Conservation (phyloP, 2,888 invertebrate species). For the Corbicula japonica region DNA sequence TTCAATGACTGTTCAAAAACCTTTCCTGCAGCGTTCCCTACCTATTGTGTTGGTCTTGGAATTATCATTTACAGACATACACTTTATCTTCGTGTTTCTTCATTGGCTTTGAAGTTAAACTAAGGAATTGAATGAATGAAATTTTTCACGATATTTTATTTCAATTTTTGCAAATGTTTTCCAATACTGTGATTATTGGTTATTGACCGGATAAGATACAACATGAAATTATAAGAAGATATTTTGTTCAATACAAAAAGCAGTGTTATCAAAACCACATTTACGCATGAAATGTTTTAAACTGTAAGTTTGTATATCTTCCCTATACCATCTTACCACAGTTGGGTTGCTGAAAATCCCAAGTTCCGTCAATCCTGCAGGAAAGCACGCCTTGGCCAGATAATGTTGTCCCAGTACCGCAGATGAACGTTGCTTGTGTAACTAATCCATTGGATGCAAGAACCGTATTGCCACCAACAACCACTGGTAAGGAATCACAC, state of each 20-base stretch:
- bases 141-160: too few relatives aligned
- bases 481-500: constrained; percentile 20
- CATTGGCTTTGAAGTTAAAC: too few relatives aligned
- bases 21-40: too few relatives aligned
- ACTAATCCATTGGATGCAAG: constrained; percentile 30
- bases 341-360: constrained; percentile 50
- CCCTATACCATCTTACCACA: constrained; percentile 43
- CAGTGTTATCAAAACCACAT: background rate
- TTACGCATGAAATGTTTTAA: background rate
- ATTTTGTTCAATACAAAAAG: background rate
- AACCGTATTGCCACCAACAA: constrained; percentile 15
- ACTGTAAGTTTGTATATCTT: background rate
- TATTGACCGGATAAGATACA: too few relatives aligned
- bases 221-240: too few relatives aligned
- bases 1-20: too few relatives aligned
- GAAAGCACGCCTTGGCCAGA: constrained; percentile 35
- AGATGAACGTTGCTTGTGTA: constrained; percentile 48
- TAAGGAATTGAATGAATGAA: too few relatives aligned
- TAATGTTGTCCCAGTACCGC: constrained; percentile 43
- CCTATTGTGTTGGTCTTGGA: too few relatives aligned
- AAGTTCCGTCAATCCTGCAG: constrained; percentile 55
- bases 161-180: too few relatives aligned
- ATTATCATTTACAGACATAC: too few relatives aligned
- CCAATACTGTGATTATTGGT: too few relatives aligned
- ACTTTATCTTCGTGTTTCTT: too few relatives aligned